Evolutionary conservation across 2,797 vertebrate species (phyloP), one percentile per base, ranked within the genome.

Genomic region (Aselliscus stoliczkanus): DNA sequence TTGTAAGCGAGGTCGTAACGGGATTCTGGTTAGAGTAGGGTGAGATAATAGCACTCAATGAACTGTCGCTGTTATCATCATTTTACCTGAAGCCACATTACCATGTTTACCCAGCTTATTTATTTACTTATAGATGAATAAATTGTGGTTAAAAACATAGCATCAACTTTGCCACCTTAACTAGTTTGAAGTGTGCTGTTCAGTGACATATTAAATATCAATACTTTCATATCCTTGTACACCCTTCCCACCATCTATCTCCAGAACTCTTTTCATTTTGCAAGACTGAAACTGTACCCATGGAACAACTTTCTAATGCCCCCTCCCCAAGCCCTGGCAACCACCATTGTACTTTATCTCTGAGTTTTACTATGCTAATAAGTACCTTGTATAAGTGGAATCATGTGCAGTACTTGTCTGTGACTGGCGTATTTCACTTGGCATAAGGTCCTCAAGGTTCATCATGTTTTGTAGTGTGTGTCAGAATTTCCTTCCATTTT

Each of bases 21-120:
- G 34, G 27, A 82, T 77, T 72, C 58, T 92, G 89, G 9, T 81
- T 47, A 42, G 42, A 84, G 52, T 65, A 62, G 47, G 56, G 21
- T 93, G 37, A 90, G 37, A 88, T 87, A 88, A 94, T 72, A 95
- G 42, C n/a, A 88, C 31, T 95, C 44, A 77, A 3, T 95, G 86
- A 88, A 77, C 50, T 4, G 88, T 93, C 87, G 17, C 52, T 69
- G 1, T 69, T 92, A 80, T 47, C 73, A 27, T 80, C 27, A 62
- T 85, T 91, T 87, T 62, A 77, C 21, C 21, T 64, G 7, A 56
- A 64, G 23, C 85, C 69, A 76, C 15, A 80, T 70, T 81, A 52
- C 67, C 34, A 37, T 62, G n/a, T 21, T 27, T 88, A 58, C 39
- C 81, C 13, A 69, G 5, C 42, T 91, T 64, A 29, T 52, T 60